These are phyloP conservation scores for Labroides dimidiatus DNA, from an alignment of 2,797 vertebrate species.

Conservation along the genomic window DNA sequence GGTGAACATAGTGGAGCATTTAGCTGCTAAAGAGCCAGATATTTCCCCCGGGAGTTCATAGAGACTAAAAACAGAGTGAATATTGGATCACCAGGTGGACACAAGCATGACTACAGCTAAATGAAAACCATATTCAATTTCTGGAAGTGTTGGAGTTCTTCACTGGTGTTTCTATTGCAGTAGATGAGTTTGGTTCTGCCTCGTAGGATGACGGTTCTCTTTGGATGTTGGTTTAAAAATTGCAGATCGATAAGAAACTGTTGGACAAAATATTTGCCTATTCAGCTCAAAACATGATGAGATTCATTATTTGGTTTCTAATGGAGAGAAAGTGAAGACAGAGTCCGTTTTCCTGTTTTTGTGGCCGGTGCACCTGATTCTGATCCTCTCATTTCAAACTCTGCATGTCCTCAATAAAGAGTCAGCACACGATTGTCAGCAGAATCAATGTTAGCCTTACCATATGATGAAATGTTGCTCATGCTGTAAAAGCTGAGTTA, in stretches of 20 bases:
- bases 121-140: neutral
- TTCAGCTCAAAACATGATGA: too few species aligned
- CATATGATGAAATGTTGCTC: conserved; percentile 51
- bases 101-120: neutral
- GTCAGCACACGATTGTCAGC: conserved; percentile 9
- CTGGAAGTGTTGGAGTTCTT: neutral
- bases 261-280: too few species aligned
- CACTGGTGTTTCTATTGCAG: neutral
- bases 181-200: too few species aligned
- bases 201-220: too few species aligned
- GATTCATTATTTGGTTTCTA: too few species aligned
- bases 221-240: too few species aligned
- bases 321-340: too few species aligned
- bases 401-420: neutral
- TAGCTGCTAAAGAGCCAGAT: neutral
- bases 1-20: neutral
- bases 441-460: conserved; percentile 39
- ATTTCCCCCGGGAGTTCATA: neutral
- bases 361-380: too few species aligned
- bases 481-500: conserved; percentile 55
- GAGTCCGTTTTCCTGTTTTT: too few species aligned
- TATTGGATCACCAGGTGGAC: neutral
- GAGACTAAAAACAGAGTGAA: neutral
- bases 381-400: too few species aligned
- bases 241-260: too few species aligned